Conservation (phyloP, 2,888 invertebrate species). For the Epiblema foenella region DNA sequence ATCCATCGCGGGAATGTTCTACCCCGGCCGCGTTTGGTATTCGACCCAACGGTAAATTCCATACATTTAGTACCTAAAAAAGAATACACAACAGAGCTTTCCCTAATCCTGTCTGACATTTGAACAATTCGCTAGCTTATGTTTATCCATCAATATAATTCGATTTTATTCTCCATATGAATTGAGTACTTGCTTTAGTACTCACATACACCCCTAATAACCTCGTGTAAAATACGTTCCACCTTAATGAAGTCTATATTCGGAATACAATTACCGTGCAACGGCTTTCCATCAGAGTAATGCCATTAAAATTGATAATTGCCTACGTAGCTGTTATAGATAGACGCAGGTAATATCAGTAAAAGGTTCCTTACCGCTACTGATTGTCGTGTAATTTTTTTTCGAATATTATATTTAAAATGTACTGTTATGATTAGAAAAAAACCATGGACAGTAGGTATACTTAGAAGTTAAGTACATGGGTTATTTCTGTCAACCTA, state of each 20-base stretch:
- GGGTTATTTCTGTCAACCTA: too few relatives aligned
- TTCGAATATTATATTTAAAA: too few relatives aligned
- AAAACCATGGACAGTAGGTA: too few relatives aligned
- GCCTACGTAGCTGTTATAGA: constrained; percentile 1
- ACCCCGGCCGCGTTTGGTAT: neutral
- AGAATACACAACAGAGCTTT: neutral
- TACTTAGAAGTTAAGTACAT: too few relatives aligned
- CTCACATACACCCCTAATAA: too few relatives aligned
- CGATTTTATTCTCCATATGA: constrained; percentile 9
- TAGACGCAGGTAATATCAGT: constrained; percentile 1
- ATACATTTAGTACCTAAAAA: constrained; percentile 19
- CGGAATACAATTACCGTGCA: constrained; percentile 32
- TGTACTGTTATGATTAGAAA: too few relatives aligned
- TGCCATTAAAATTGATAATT: constrained; percentile 30
- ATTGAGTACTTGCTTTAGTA: too few relatives aligned
- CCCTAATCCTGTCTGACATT: neutral
- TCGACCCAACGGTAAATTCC: constrained; percentile 1
- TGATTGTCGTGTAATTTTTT: neutral
- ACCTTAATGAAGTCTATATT: constrained; percentile 33
- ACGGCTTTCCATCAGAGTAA: constrained; percentile 7
- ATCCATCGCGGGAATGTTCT: constrained; percentile 11
- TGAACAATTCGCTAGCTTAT: neutral
- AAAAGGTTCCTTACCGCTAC: neutral
- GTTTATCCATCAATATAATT: constrained; percentile 13
- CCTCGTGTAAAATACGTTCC: constrained; percentile 35